phyloP scores from a whole-genome alignment of 2,888 invertebrate genomes.

The Amphipoea oculea region DNA sequence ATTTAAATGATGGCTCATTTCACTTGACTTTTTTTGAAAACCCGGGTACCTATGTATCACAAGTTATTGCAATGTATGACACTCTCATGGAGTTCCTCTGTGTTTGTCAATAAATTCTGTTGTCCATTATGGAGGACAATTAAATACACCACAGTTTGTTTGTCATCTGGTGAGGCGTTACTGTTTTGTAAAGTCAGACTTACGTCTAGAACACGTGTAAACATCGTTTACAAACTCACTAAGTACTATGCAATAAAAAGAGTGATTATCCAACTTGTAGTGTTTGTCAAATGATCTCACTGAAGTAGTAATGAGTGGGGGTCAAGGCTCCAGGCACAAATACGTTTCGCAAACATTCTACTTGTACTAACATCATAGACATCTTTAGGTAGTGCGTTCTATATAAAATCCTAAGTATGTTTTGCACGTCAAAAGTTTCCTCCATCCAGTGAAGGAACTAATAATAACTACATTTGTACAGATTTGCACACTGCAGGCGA shows the following conservation, averaged over 20 bases:
- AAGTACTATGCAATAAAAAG: constrained; percentile 42
- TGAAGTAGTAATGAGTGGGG: constrained; percentile 31
- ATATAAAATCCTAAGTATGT: neutral
- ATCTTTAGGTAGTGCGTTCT: neutral
- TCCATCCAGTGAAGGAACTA: too few relatives aligned
- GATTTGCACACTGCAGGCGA: too few relatives aligned
- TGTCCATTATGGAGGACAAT: neutral
- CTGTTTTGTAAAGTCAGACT: neutral
- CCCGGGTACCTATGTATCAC: neutral
- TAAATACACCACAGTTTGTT: neutral
- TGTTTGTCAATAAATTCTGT: neutral
- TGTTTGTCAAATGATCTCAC: constrained; percentile 58
- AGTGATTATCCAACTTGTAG: constrained; percentile 41
- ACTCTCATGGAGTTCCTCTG: neutral
- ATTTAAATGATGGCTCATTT: neutral
- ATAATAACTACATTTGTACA: neutral
- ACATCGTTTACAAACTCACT: constrained; percentile 16
- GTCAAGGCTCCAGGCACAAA: constrained; percentile 43
- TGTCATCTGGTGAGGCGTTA: neutral
- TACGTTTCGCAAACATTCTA: constrained; percentile 31
- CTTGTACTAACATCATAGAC: constrained; percentile 4
- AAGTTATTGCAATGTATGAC: neutral
- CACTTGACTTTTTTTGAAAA: neutral
- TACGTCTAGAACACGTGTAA: constrained; percentile 13
- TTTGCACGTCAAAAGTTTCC: neutral